Evolutionary conservation across 1,140 invertebrate genomes (phyloP).

Genomic region (Drosophila sturtevanti): DNA sequence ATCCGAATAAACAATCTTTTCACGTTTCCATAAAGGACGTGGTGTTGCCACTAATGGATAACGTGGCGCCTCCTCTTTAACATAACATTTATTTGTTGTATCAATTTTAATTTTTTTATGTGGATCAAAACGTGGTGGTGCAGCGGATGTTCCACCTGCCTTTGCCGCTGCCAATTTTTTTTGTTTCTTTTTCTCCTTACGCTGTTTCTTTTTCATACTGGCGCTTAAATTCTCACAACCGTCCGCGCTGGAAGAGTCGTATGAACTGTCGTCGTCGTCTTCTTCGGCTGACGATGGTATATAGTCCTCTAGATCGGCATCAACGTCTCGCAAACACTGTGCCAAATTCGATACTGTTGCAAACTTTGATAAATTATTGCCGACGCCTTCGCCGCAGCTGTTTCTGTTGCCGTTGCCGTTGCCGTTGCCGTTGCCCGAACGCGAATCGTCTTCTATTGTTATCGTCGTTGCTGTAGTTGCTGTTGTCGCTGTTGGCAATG

Average conservation of each 20-base stretch:
- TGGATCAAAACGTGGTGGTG: slow-evolving; percentile 68
- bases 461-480: slow-evolving; percentile 33
- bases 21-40: slow-evolving; percentile 84
- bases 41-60: slow-evolving; percentile 85
- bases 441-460: slow-evolving; percentile 39
- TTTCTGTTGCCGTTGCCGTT: slow-evolving; percentile 35
- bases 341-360: slow-evolving; percentile 83
- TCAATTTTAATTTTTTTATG: slow-evolving; percentile 82
- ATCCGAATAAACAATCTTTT: slow-evolving; percentile 77
- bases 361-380: slow-evolving; percentile 83
- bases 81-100: slow-evolving; percentile 78
- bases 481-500: slow-evolving; percentile 29
- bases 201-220: slow-evolving; percentile 82
- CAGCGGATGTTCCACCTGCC: slow-evolving; percentile 40
- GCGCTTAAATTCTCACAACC: slow-evolving; percentile 60
- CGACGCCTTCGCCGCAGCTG: slow-evolving; percentile 69
- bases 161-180: slow-evolving; percentile 54
- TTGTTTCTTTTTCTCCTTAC: slow-evolving; percentile 73
- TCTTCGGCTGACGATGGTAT: slow-evolving; percentile 77
- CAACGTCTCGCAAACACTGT: slow-evolving; percentile 82
- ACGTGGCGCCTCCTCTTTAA: slow-evolving; percentile 84
- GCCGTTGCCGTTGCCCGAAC: slow-evolving; percentile 18
- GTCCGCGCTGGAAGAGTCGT: slow-evolving; percentile 70
- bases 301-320: slow-evolving; percentile 82
- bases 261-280: slow-evolving; percentile 60